Conservation (phyloP, 2,797 vertebrate species). For the Clarias laeviceps region DNA sequence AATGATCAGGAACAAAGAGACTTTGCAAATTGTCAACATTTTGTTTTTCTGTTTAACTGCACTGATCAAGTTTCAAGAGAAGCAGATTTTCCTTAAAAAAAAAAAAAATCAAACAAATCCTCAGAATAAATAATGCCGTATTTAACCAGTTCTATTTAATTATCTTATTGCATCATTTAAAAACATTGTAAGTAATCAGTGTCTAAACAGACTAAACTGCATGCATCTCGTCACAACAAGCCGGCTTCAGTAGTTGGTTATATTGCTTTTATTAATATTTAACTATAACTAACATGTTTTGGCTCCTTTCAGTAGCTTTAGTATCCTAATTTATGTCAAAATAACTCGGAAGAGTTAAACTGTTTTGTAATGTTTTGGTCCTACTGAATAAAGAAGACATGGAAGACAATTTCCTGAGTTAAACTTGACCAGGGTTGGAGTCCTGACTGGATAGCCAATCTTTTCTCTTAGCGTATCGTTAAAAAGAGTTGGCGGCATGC, state of each 20-base stretch:
- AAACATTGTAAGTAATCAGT: neutral
- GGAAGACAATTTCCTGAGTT: neutral
- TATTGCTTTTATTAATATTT: neutral
- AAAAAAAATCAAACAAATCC: neutral
- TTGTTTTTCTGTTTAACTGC: neutral
- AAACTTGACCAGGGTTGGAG: neutral
- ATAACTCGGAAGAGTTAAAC: constrained; percentile 5
- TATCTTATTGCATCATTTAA: neutral
- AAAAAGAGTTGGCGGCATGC: neutral
- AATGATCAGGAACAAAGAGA: neutral
- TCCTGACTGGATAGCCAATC: neutral
- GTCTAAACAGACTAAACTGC: too few relatives aligned
- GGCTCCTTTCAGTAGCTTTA: neutral
- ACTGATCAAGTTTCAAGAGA: neutral
- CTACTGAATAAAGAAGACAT: neutral
- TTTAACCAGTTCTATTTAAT: neutral
- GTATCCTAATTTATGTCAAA: neutral
- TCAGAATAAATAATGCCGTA: neutral
- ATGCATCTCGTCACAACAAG: neutral
- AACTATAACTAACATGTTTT: neutral
- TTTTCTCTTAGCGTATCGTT: neutral
- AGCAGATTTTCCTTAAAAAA: neutral
- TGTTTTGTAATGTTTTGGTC: neutral
- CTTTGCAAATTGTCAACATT: neutral
- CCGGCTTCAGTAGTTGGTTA: neutral